phyloP scores from a whole-genome alignment of 1,140 invertebrate species.

The Lycorma delicatula region DNA sequence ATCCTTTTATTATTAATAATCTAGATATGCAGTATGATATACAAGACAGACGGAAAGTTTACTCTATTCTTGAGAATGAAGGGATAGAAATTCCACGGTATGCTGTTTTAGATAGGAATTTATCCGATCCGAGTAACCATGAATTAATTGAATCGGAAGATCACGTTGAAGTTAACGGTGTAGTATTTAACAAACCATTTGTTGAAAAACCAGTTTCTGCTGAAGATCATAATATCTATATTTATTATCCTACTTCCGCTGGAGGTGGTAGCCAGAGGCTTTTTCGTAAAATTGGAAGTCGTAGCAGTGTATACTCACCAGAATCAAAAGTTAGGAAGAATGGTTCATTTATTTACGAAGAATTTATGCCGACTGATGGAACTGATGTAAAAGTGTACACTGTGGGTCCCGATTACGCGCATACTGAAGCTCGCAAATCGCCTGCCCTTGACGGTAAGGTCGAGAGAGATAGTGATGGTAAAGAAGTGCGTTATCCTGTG shows the following conservation, averaged over 20 bases:
- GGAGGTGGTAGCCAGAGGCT: slow-evolving; percentile 92
- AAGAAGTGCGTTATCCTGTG: slow-evolving; percentile 91
- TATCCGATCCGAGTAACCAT: slow-evolving; percentile 75
- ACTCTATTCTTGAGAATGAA: slow-evolving; percentile 83
- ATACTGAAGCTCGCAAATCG: slow-evolving; percentile 96
- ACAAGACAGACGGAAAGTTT: slow-evolving; percentile 83
- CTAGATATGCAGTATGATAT: neutral
- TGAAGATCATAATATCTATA: slow-evolving; percentile 99
- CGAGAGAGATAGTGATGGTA: slow-evolving; percentile 93
- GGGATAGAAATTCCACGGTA: slow-evolving; percentile 96
- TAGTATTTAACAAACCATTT: slow-evolving; percentile 96
- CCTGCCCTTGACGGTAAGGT: slow-evolving; percentile 97
- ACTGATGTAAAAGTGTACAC: slow-evolving; percentile 85
- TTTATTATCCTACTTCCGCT: slow-evolving; percentile 97
- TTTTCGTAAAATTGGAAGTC: slow-evolving; percentile 96
- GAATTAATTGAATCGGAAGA: slow-evolving; percentile 93
- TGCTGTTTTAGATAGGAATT: slow-evolving; percentile 91
- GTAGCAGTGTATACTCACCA: slow-evolving; percentile 94
- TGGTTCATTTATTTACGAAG: slow-evolving; percentile 98
- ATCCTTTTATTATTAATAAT: slow-evolving; percentile 2
- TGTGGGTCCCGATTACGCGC: slow-evolving; percentile 97
- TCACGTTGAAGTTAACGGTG: slow-evolving; percentile 94
- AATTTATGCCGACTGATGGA: slow-evolving; percentile 99
- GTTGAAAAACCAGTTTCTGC: slow-evolving; percentile 97
- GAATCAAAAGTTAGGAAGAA: slow-evolving; percentile 91